phyloP scores from a whole-genome alignment of 2,113 vertebrate species.

The Jaculus jaculus region DNA sequence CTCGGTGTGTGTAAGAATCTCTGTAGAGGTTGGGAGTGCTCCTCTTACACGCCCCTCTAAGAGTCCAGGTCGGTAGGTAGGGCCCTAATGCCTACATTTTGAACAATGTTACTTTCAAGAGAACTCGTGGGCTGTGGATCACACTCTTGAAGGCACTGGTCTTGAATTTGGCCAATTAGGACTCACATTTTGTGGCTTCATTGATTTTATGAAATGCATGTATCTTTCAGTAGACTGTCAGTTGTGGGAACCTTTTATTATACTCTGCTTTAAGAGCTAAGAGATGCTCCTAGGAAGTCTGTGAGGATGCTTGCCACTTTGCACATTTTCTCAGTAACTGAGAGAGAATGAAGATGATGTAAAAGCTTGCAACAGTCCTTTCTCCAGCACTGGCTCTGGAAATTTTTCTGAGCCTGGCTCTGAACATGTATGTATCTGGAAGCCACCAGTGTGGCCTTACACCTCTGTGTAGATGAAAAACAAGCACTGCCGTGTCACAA shows the following conservation, averaged over 20 bases:
- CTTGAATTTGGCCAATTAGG: not conserved
- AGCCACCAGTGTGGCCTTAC: rapidly evolving
- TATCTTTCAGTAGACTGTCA: not conserved
- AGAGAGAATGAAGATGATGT: not conserved
- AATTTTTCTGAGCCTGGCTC: not conserved
- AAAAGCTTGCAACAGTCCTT: not conserved
- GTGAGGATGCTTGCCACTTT: not conserved
- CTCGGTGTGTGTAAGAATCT: not conserved
- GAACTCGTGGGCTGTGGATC: not conserved
- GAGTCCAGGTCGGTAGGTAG: not conserved
- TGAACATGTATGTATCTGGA: not conserved
- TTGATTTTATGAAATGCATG: not conserved
- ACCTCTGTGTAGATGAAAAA: not conserved
- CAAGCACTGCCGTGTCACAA: not conserved
- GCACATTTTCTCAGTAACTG: not conserved
- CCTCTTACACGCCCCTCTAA: not conserved
- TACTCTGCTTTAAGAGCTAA: not conserved
- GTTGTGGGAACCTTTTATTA: not conserved
- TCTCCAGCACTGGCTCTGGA: not conserved
- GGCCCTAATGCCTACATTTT: not conserved
- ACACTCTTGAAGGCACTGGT: not conserved
- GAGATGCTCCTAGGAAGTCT: not conserved
- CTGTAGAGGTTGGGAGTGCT: not conserved
- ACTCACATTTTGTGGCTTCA: not conserved
- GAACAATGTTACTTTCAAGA: not conserved